A percentile compares a stretch with the other conserved stretches of the same genome.
Conservation (phyloP, 2,888 invertebrate species). For the Patella caerulea region DNA sequence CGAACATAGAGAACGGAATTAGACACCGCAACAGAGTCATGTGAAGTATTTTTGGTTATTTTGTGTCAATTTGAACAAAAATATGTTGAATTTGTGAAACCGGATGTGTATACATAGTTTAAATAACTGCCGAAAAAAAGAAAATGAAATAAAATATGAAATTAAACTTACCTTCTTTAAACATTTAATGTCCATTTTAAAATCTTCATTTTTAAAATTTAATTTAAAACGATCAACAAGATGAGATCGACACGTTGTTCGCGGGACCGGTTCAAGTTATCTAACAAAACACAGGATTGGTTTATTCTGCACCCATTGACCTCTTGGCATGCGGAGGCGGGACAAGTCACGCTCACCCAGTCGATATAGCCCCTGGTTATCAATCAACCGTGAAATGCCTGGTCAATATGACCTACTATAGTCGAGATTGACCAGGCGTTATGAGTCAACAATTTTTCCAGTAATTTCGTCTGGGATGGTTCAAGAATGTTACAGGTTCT, state of each 20-base stretch:
- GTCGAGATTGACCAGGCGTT: neutral
- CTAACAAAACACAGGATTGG: neutral
- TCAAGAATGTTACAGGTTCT: neutral
- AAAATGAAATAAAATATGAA: too few relatives aligned
- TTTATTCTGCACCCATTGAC: neutral
- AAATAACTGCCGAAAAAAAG: too few relatives aligned
- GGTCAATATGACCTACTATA: constrained; percentile 3
- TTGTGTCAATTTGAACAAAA: too few relatives aligned
- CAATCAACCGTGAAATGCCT: neutral
- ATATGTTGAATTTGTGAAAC: too few relatives aligned
- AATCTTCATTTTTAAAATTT: neutral
- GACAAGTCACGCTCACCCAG: neutral
- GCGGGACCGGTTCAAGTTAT: neutral
- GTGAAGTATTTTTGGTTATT: too few relatives aligned
- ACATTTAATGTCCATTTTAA: neutral
- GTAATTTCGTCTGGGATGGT: constrained; percentile 5
- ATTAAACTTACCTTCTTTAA: neutral
- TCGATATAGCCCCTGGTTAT: neutral
- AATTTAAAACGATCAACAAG: neutral
- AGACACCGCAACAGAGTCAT: too few relatives aligned
- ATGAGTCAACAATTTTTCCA: neutral
- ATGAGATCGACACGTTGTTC: too few relatives aligned
- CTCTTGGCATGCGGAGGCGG: neutral
- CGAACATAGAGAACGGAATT: too few relatives aligned
- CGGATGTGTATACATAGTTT: too few relatives aligned